Conservation (phyloP, 2,113 vertebrate genomes). For the Thalassarche chlororhynchos region DNA sequence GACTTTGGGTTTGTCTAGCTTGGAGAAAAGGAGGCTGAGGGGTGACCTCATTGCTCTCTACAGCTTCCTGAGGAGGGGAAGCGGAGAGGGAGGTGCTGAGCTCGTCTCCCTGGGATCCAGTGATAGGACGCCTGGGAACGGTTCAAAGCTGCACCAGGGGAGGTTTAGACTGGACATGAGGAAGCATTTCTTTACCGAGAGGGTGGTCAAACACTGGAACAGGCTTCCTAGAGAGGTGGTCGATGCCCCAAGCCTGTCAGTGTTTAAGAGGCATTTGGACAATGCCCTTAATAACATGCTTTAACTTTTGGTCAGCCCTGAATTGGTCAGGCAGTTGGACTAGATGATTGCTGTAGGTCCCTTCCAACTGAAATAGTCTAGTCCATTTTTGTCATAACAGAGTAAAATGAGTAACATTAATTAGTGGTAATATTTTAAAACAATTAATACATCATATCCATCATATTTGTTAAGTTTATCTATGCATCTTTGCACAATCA, state of each 20-base stretch:
- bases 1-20: not conserved
- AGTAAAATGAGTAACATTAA: not conserved
- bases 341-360: not conserved
- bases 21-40: not conserved
- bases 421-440: not conserved
- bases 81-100: not conserved
- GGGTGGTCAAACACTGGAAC: not conserved
- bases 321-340: not conserved
- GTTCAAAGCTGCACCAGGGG: not conserved
- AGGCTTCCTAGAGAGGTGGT: not conserved
- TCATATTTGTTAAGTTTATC: not conserved
- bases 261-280: not conserved
- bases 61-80: not conserved
- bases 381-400: not conserved
- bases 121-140: not conserved
- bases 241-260: not conserved
- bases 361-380: not conserved
- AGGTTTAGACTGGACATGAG: not conserved
- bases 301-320: not conserved
- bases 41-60: not conserved
- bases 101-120: not conserved
- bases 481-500: not conserved
- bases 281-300: not conserved
- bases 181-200: not conserved
- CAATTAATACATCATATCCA: not conserved